Evolutionary conservation across 2,113 vertebrate species (phyloP).

Genomic region (Oceanites oceanicus): DNA sequence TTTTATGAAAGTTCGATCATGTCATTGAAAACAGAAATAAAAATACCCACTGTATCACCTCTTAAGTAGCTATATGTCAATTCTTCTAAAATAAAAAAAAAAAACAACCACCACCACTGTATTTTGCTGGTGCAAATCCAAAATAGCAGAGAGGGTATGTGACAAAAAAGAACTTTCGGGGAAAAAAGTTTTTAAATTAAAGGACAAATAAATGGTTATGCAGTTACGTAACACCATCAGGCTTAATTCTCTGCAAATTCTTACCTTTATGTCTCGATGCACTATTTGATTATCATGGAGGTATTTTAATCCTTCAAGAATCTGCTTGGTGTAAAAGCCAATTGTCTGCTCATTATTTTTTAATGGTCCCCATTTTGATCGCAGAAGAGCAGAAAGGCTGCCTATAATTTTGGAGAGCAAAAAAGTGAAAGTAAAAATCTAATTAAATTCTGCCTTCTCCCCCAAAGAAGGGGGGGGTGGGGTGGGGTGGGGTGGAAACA

Average conservation of each 20-base stretch:
- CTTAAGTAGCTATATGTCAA: not conserved
- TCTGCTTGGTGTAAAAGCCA: conserved; percentile 97
- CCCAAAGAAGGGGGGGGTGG: not conserved
- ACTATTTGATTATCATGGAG: conserved; percentile 99
- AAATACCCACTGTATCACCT: not conserved
- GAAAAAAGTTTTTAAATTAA: not conserved
- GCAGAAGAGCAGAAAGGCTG: conserved; percentile 94
- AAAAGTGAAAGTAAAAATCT: not conserved
- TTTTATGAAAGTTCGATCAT: not conserved
- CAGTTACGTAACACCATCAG: not conserved
- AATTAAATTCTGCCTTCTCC: not conserved
- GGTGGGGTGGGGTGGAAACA: not conserved
- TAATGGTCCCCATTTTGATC: conserved; percentile 97
- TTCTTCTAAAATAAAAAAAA: not conserved
- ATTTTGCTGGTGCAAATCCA: not conserved
- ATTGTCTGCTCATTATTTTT: conserved; percentile 98
- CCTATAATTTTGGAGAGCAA: conserved; percentile 74
- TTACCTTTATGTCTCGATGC: conserved; percentile 97
- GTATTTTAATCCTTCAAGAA: conserved; percentile 97
- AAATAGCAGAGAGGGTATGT: not conserved
- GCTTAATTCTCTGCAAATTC: not conserved
- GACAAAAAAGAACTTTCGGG: not conserved
- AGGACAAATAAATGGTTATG: not conserved
- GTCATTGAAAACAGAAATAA: not conserved
- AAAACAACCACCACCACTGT: not conserved